Conservation (phyloP, 2,113 vertebrate genomes). For the Centrocercus urophasianus region DNA sequence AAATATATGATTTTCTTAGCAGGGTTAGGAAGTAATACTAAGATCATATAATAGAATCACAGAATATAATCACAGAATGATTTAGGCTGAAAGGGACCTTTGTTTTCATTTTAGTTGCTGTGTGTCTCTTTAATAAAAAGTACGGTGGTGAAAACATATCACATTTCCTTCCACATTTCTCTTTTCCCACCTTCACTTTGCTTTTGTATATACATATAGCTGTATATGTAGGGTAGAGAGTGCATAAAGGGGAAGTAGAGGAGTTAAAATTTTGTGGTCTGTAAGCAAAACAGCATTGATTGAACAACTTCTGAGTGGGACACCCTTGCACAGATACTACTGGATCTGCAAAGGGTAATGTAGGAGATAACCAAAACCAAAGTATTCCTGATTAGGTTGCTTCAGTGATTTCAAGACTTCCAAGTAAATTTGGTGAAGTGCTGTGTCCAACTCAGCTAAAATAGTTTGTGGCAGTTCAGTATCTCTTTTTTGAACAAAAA, state of each 20-base stretch:
- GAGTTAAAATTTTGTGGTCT: neutral
- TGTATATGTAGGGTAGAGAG: neutral
- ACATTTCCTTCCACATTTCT: neutral
- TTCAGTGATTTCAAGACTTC: neutral
- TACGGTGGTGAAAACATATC: fast-evolving
- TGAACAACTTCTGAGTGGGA: neutral
- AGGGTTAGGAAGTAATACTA: neutral
- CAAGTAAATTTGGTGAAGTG: neutral
- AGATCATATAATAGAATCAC: neutral
- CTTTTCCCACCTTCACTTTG: neutral
- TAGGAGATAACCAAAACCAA: neutral
- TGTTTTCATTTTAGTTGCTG: neutral
- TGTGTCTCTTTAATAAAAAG: neutral
- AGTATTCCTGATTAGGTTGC: too few species aligned
- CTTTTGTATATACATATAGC: neutral
- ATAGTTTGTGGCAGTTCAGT: neutral
- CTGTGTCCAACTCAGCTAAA: neutral
- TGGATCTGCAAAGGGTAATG: neutral
- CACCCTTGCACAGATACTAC: neutral
- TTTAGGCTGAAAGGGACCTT: too few species aligned
- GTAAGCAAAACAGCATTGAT: neutral
- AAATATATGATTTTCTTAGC: neutral
- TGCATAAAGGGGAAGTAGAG: neutral
- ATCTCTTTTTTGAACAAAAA: neutral
- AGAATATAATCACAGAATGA: too few species aligned